Conservation (phyloP, 2,113 vertebrate species). For the Odontophorus gujanensis region DNA sequence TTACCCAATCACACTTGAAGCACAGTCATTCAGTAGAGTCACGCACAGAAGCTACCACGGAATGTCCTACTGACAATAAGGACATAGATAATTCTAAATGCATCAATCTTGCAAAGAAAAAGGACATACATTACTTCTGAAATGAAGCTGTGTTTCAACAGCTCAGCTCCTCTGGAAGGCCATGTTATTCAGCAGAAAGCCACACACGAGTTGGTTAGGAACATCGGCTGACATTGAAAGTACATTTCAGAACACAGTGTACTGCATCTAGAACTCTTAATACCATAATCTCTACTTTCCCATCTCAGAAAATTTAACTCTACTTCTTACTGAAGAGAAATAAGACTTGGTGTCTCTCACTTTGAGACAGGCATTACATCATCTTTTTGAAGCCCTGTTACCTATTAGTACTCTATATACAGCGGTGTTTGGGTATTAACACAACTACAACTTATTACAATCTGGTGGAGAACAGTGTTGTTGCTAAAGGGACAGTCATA, state of each 20-base stretch:
- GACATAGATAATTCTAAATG: constrained; percentile 6
- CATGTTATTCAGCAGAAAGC: constrained; percentile 58
- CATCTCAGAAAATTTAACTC: background rate
- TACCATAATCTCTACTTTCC: background rate
- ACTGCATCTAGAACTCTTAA: background rate
- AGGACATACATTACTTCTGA: constrained; percentile 19
- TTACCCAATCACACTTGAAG: background rate
- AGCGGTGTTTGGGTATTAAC: constrained; percentile 13
- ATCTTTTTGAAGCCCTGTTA: constrained; percentile 5
- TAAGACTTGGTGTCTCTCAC: background rate
- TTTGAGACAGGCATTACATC: constrained; percentile 17
- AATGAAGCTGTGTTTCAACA: constrained; percentile 48
- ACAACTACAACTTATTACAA: background rate
- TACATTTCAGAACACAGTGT: constrained; percentile 40
- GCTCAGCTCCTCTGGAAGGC: constrained; percentile 56
- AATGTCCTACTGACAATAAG: constrained; percentile 35
- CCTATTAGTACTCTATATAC: background rate
- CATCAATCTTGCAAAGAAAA: constrained; percentile 39
- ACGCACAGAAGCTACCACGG: constrained; percentile 20
- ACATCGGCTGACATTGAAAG: constrained; percentile 50
- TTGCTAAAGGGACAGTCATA: background rate
- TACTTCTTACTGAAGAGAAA: constrained; percentile 26
- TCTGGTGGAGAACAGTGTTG: background rate
- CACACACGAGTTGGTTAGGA: constrained; percentile 21
- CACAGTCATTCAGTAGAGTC: background rate